Percentiles rank a stretch among this genome's conserved stretches.
Evolutionary conservation across 1,140 invertebrate genomes (phyloP).

Genomic region (Aphaenogaster ashmeadi): DNA sequence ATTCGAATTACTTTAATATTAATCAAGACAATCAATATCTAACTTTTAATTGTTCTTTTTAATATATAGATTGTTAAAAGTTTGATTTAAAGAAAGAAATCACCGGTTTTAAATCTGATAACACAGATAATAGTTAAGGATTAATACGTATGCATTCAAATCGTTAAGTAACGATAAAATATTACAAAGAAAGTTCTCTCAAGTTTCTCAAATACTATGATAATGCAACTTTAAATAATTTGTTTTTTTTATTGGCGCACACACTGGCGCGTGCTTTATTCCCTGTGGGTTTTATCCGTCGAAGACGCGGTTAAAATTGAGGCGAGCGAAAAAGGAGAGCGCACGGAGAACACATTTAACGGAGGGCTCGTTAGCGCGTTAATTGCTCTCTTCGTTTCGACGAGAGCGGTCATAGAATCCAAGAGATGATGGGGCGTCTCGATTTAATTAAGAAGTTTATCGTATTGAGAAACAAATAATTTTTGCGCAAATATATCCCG

Average conservation of each 20-base stretch:
- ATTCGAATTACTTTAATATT: neutral
- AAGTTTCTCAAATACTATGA: neutral
- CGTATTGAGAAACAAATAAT: constrained; percentile 36
- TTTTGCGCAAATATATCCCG: constrained; percentile 28
- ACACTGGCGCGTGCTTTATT: constrained; percentile 25
- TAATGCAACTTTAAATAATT: constrained; percentile 34
- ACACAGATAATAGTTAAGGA: neutral
- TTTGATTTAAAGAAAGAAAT: neutral
- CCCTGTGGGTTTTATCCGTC: constrained; percentile 18
- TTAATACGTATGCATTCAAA: neutral
- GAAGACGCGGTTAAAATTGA: constrained; percentile 49
- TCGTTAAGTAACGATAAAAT: neutral
- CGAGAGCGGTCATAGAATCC: constrained; percentile 29
- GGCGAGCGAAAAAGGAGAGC: neutral
- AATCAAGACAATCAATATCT: neutral
- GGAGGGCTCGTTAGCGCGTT: constrained; percentile 65
- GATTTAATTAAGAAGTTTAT: constrained; percentile 66
- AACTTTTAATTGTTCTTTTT: neutral
- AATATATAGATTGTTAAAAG: neutral
- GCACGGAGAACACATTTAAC: constrained; percentile 44
- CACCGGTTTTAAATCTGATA: neutral
- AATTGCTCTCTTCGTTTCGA: constrained; percentile 68
- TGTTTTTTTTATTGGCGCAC: neutral
- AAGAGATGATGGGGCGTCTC: constrained; percentile 41
- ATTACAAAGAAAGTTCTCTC: neutral